Base-by-base conservation (phyloP, 2,888 invertebrate species). In the Callinectes sapidus region DNA sequence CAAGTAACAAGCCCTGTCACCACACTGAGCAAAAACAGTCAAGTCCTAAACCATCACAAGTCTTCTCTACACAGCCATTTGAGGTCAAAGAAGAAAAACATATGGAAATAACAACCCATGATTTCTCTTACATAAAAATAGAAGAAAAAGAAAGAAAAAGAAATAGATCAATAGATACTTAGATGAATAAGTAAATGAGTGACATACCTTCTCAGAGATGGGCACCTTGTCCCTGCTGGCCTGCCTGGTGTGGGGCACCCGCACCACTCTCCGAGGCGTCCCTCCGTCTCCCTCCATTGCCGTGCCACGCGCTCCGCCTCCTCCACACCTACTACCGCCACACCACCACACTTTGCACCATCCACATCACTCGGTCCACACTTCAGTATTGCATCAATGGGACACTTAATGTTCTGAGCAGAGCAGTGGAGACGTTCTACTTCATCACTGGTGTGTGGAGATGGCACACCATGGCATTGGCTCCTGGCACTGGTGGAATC, bases 221-320 rank as follows among this genome's bases (percentile, higher is more conserved):
- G 93, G 77, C n/a, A 90, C 87, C 61, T 91, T 91, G 28, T 93
- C 93, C 77, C 87, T 91, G 42, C 35, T 86, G 28, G 93, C 48
- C 28, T 66, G 91, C 66, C 93, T 86, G 28, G 91, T 16, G 54
- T 92, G 89, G 28, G 93, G 93, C 48, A 93, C 93, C 89, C 87
- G 89, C 54, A 93, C 93, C 32, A 93, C 90, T 55, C 91, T 77
- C 28, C 93, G 91, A 10, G 93, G 93, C 28, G 91, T 91, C 66
- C 93, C 93, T 28, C 93, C 93, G 66, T 93, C 93, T 23, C 93
- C 90, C 39, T 93, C 93, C 93, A 93, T 93, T 32, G 28, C 55
- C 23, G 48, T 28, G 13, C 48, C 48, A n/a, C 10, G n/a, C 0
- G 28, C n/a, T n/a, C 32, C 42, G 16, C 42, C 77, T 32, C 32